Evolutionary conservation across 1,140 invertebrate species (phyloP).

Genomic region (Mya arenaria): DNA sequence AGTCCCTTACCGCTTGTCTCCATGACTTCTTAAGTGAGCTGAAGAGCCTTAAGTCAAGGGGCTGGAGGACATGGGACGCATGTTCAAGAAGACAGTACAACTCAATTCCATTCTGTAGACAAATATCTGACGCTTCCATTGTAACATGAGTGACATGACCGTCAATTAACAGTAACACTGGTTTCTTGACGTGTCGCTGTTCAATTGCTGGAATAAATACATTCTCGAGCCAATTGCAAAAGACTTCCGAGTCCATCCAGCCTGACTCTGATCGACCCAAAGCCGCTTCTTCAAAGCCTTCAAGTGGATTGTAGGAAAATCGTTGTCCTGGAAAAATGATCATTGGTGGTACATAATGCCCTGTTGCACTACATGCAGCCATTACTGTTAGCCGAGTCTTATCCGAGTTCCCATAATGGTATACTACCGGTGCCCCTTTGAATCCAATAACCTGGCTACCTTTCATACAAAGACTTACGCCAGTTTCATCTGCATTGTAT

Average conservation of each 20-base stretch:
- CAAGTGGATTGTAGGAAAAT: slow-evolving; percentile 4
- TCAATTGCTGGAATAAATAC: neutral
- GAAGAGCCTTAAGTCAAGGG: slow-evolving; percentile 4
- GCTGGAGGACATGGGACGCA: neutral
- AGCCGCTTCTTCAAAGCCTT: slow-evolving; percentile 16
- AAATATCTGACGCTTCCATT: neutral
- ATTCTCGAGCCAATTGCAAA: slow-evolving; percentile 9
- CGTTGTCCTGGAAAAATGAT: slow-evolving; percentile 20
- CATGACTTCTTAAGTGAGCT: slow-evolving; percentile 5
- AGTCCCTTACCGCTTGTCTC: neutral
- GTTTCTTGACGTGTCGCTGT: neutral
- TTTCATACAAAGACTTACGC: slow-evolving; percentile 35
- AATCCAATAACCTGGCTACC: slow-evolving; percentile 10
- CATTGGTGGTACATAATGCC: neutral
- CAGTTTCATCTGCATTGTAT: slow-evolving; percentile 45
- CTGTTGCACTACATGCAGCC: slow-evolving; percentile 2
- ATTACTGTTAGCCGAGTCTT: slow-evolving; percentile 19
- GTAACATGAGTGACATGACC: neutral
- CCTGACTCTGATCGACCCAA: slow-evolving; percentile 8
- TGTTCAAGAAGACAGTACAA: slow-evolving; percentile 27
- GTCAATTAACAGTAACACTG: slow-evolving; percentile 19
- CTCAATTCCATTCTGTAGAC: neutral
- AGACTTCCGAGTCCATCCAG: slow-evolving; percentile 26
- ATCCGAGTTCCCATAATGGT: slow-evolving; percentile 17
- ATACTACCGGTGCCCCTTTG: slow-evolving; percentile 29